Evolutionary conservation across 2,888 invertebrate species (phyloP), one percentile per base, ranked within the genome.

Genomic region (Agrochola lota): DNA sequence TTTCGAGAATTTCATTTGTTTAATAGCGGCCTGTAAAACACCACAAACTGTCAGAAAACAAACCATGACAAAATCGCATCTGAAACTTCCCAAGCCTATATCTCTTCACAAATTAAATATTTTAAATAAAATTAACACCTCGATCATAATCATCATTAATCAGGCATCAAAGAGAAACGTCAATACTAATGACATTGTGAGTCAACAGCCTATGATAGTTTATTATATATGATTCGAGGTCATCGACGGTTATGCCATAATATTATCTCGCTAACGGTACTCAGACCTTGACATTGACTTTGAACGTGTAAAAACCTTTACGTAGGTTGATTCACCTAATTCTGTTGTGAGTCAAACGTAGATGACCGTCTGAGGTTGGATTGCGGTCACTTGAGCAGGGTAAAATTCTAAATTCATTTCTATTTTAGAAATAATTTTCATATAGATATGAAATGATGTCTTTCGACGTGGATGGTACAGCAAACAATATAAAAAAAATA

Each of bases 271-370:
- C 64, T 85, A 87, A 87, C 85, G 89, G 89, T 46, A 86, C 7
- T 43, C 55, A 83, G 76, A 80, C 87, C 87, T 87, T 87, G 87
- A 88, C 88, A 78, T 77, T 85, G 79, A 55, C 40, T 73, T 77
- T 62, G 49, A 57, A 68, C 40, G 52, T 9, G 74, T n/a, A 71
- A 81, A 85, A 85, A 71, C 67, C 59, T 71, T 71, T 62, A 63
- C 81, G 81, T 82, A 55, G 11, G 52, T 67, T 67, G 66, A 67
- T 73, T 80, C 81, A 80, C 81, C 81, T 85, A 85, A 80, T 85
- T 80, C 20, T 68, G 17, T 67, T 57, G 35, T 84, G 49, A 64
- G 71, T 80, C 79, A 66, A 57, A 67, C 35, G 80, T 68, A 30
- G 30, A 26, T 78, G 59, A 55, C 43, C 15, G 26, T 52, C 35